These are phyloP conservation scores for Grammomys dolichurus DNA, from an alignment of 2,113 vertebrate genomes.

Conservation along the genomic window DNA sequence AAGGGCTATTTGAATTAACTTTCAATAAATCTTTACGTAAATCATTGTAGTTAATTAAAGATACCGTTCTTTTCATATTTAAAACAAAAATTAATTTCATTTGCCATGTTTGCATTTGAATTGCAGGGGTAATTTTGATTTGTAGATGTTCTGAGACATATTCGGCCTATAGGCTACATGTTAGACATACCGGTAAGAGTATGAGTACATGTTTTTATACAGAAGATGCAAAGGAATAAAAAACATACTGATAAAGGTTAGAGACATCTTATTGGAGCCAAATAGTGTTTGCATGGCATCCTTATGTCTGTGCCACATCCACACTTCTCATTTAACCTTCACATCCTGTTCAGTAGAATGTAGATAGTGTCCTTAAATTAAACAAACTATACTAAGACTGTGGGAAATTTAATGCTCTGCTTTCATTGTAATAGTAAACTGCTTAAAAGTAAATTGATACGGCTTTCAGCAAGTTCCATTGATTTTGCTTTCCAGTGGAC, in stretches of 20 bases:
- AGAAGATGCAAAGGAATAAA: not conserved
- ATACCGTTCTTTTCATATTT: not conserved
- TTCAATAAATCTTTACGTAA: not conserved
- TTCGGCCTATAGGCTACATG: too few species aligned
- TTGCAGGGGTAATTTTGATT: not conserved
- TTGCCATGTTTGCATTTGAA: not conserved
- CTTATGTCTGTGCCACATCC: not conserved
- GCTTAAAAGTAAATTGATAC: not conserved
- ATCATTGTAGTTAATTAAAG: conserved; percentile 25
- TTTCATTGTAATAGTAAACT: not conserved
- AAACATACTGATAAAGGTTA: not conserved
- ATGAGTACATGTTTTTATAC: not conserved
- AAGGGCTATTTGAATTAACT: not conserved
- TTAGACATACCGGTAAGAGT: not conserved
- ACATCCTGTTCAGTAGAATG: not conserved
- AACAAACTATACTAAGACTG: not conserved
- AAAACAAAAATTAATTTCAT: not conserved
- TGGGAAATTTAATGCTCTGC: conserved; percentile 2
- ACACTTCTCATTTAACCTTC: conserved; percentile 4
- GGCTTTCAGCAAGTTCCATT: not conserved
- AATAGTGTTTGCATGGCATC: not conserved
- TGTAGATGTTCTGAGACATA: not conserved
- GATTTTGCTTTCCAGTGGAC: not conserved
- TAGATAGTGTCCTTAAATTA: not conserved
- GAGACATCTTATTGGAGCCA: not conserved